A percentile compares a stretch with the other conserved stretches of the same genome.
These are phyloP conservation scores for Hycleus phaleratus DNA, from an alignment of 1,140 invertebrate species.

Conservation along the genomic window DNA sequence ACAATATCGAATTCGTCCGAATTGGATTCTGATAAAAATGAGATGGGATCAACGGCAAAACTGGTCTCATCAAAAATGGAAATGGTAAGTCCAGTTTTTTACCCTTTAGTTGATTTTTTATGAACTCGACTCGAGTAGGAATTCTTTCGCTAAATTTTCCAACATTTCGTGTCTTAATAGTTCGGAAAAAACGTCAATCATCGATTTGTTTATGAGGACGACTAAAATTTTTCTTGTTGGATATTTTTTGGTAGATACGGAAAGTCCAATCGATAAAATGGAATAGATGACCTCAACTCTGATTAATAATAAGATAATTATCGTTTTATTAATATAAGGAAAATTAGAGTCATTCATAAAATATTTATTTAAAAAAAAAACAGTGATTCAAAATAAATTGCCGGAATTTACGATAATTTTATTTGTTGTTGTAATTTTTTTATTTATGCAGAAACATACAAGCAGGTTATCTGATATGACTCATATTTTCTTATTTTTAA, in stretches of 20 bases:
- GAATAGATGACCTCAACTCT: too few relatives aligned
- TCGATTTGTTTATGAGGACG: neutral
- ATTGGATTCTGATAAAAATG: conserved; percentile 19
- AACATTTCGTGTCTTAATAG: neutral
- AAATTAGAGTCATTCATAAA: too few relatives aligned
- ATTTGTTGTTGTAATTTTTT: too few relatives aligned
- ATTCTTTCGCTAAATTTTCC: neutral
- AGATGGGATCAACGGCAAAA: conserved; percentile 35
- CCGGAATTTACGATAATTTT: too few relatives aligned
- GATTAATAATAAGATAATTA: too few relatives aligned
- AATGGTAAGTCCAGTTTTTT: conserved; percentile 22
- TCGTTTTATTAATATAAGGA: too few relatives aligned
- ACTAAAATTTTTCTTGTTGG: neutral
- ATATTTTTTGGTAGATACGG: neutral
- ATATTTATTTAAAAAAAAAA: too few relatives aligned
- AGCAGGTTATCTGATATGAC: too few relatives aligned
- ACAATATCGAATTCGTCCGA: conserved; percentile 13
- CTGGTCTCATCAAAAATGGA: conserved; percentile 32
- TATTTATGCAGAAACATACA: too few relatives aligned
- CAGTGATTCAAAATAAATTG: too few relatives aligned
- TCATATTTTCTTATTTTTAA: too few relatives aligned
- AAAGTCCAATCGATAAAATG: neutral
- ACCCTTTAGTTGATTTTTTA: neutral
- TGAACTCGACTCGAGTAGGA: neutral
- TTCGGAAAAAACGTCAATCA: too few relatives aligned